These are phyloP conservation scores for Myanophis thanlyinensis DNA, from an alignment of 2,113 vertebrate species.

Conservation along the genomic window DNA sequence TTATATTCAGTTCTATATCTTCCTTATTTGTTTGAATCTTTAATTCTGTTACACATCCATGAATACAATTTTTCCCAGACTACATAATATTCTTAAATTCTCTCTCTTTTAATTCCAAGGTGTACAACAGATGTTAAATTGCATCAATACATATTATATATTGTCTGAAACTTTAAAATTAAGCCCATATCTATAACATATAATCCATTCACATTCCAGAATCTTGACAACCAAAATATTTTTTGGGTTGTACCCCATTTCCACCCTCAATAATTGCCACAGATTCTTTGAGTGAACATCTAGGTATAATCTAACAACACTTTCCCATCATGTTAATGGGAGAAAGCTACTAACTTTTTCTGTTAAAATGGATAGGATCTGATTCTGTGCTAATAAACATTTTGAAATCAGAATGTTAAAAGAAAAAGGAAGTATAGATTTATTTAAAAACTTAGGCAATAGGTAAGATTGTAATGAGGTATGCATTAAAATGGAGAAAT, in stretches of 20 bases:
- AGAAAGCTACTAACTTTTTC: not conserved
- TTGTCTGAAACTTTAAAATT: not conserved
- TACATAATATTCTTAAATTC: too few species aligned
- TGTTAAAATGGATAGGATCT: not conserved
- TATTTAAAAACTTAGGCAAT: not conserved
- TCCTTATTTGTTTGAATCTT: too few species aligned
- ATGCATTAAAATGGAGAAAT: not conserved
- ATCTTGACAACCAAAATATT: not conserved
- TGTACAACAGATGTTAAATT: not conserved
- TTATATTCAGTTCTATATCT: too few species aligned
- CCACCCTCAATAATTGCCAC: not conserved
- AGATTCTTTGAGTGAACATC: not conserved
- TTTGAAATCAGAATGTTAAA: not conserved
- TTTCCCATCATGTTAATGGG: not conserved
- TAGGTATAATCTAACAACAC: not conserved
- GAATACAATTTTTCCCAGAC: too few species aligned
- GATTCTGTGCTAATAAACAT: not conserved
- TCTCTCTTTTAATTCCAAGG: too few species aligned
- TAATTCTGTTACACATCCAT: too few species aligned
- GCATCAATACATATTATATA: not conserved
- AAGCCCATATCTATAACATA: not conserved
- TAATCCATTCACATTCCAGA: not conserved
- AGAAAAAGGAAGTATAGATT: not conserved
- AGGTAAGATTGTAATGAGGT: not conserved
- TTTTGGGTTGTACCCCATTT: not conserved